Evolutionary conservation across 2,888 invertebrate genomes (phyloP), one percentile per base, ranked within the genome.

Genomic region (Romanomermis culicivorax): DNA sequence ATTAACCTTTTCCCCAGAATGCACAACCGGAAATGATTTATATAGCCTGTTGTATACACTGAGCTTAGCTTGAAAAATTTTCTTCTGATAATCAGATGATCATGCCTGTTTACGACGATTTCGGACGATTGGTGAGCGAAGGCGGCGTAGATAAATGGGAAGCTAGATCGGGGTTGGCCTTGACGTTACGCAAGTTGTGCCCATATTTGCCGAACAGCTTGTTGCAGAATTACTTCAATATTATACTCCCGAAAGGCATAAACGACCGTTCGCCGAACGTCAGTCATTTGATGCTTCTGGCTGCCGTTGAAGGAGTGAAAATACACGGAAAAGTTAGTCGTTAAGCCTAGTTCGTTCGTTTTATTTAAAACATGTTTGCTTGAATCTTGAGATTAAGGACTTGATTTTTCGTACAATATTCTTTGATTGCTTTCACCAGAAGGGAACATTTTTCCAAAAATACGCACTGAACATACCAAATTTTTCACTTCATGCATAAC

Each of bases 271-370:
- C 81, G 68, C 79, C 80, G 61, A 75, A 76, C 42, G 72, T 73
- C 30, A 78, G 88, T 54, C 82, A 80, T 27, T 81, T 85, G 70
- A 93, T 97, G 91, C 75, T 91, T 56, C 80, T 81, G 59, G 88
- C 93, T 17, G 91, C 93, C n/a, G 78, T 89, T 61, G 82, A 82
- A 51, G 79, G 85, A 57, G 85, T 95, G 1, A 84, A 89, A 68
- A 74, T 83, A 54, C 91, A 95, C 71, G 95, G 95, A 29, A 88
- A 87, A 75, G 82, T 80, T 60, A 54, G 52, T 7, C 11, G 43
- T 3, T 14, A 52, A 26, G 11, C 17, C 14, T 47, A n/a, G 11
- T 36, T n/a, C n/a, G n/a, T n/a, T n/a, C n/a, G n/a, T n/a, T n/a
- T n/a, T n/a, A n/a, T n/a, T n/a, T n/a, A n/a, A n/a, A n/a, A n/a